A percentile compares a stretch with the other conserved stretches of the same genome.
These are phyloP conservation scores for Basileuterus tristriatus DNA, from an alignment of 2,797 vertebrate genomes.

Conservation along the genomic window DNA sequence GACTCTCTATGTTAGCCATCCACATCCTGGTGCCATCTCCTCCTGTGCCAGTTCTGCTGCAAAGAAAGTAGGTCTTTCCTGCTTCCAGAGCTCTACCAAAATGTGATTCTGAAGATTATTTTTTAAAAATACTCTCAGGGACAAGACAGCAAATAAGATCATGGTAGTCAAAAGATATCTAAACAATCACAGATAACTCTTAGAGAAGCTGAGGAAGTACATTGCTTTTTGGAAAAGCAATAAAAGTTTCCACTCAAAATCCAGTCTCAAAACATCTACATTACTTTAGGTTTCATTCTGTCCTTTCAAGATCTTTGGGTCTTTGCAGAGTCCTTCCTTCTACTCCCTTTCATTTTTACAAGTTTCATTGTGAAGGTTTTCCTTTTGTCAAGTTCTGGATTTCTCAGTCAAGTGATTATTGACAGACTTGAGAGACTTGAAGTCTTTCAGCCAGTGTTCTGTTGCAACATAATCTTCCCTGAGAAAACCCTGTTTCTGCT, in stretches of 20 bases:
- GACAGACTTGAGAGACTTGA: not conserved
- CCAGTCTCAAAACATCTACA: rapidly evolving
- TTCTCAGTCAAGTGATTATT: not conserved
- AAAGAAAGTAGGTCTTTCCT: not conserved
- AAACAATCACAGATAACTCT: not conserved
- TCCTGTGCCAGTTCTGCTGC: not conserved
- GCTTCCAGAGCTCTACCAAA: not conserved
- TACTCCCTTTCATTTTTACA: not conserved
- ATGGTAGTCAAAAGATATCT: not conserved
- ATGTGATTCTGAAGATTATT: not conserved
- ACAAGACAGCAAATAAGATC: not conserved
- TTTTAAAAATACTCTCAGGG: not conserved
- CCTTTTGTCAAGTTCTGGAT: not conserved
- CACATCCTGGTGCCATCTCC: not conserved
- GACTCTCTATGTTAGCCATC: not conserved
- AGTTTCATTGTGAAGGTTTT: not conserved
- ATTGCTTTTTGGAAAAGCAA: not conserved
- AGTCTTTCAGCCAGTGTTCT: not conserved
- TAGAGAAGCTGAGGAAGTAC: not conserved
- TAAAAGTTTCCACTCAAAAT: not conserved
- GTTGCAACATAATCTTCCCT: not conserved
- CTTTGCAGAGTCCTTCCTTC: not conserved
- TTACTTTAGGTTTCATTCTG: not conserved
- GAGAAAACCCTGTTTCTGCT: not conserved
- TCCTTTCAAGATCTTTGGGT: not conserved